A percentile compares a stretch with the other conserved stretches of the same genome.
phyloP scores from a whole-genome alignment of 2,888 invertebrate species.

The Thera britannica region DNA sequence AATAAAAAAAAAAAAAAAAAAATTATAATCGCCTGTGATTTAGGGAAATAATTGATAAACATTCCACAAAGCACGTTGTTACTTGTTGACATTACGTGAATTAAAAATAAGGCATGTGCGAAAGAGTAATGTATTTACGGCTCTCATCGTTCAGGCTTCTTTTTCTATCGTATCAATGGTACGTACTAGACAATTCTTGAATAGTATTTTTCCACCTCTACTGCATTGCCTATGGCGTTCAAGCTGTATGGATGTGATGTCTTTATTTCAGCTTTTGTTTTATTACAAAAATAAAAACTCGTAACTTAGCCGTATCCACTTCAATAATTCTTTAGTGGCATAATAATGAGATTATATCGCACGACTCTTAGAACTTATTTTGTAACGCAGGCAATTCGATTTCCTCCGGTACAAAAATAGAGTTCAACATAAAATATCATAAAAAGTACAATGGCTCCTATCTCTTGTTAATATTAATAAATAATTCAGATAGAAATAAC shows the following conservation, averaged over 20 bases:
- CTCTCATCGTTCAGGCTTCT: slow-evolving; percentile 18
- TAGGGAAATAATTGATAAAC: neutral
- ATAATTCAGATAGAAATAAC: neutral
- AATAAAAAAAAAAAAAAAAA: too few species aligned
- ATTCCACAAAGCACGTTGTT: slow-evolving; percentile 2
- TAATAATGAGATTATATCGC: neutral
- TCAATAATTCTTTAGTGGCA: neutral
- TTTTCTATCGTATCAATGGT: too few species aligned
- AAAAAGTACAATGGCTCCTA: neutral
- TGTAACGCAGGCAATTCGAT: neutral
- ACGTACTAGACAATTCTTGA: too few species aligned
- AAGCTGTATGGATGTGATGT: neutral
- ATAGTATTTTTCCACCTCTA: too few species aligned
- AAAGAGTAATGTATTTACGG: slow-evolving; percentile 36
- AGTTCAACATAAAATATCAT: neutral
- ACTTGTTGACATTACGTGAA: slow-evolving; percentile 1
- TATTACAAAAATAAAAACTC: slow-evolving; percentile 5
- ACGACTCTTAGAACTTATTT: neutral
- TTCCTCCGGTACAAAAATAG: neutral
- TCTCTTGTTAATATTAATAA: neutral
- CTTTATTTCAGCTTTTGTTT: slow-evolving; percentile 6
- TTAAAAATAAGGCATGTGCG: slow-evolving; percentile 18
- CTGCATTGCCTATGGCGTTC: neutral
- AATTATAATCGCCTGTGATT: neutral
- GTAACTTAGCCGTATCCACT: neutral